Evolutionary conservation across 2,888 invertebrate species (phyloP), one percentile per base, ranked within the genome.

Genomic region (Branchipolynoe longqiensis): DNA sequence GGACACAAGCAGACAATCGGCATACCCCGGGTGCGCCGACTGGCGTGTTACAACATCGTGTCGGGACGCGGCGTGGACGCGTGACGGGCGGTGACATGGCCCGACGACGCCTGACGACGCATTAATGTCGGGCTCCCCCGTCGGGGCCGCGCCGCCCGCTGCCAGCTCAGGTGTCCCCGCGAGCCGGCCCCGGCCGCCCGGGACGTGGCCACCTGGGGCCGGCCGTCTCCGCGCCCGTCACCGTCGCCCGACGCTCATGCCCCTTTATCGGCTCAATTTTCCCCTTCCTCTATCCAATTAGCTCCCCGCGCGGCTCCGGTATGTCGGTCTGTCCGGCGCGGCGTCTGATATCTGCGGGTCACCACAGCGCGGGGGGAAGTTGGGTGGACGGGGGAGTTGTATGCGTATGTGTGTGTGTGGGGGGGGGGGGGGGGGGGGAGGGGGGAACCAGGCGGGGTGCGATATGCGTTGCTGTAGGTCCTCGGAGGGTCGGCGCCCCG

Each of bases 241-340:
- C 78, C 25, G 48, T 28, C 54, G 41, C 78, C 31, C 25, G 14
- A 41, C n/a, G 25, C 41, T 25, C 78, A 18, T 28, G 28, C 12
- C 22, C 78, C 78, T 78, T 78, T 78, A 78, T 78, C 78, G 48
- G 78, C 78, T 78, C 78, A 41, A 78, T 78, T 78, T 78, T 78
- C 78, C 54, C 78, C 78, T 41, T 78, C 78, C 48, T 78, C 41
- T 48, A 48, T 78, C 78, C 78, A 78, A 78, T 78, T 78, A 78
- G 54, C 78, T 41, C 48, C 78, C 78, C 78, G 78, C n/a, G 48
- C 41, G 41, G 28, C 41, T 48, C 28, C 54, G 78, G 78, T 28
- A 48, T 78, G 78, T 78, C 78, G 41, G 48, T 31, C 8, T 12
- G 38, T n/a, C 48, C 48, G 25, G 48, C 73, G 14, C 25, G 25